phyloP scores from a whole-genome alignment of 2,113 vertebrate genomes.

The Lepidothrix coronata region DNA sequence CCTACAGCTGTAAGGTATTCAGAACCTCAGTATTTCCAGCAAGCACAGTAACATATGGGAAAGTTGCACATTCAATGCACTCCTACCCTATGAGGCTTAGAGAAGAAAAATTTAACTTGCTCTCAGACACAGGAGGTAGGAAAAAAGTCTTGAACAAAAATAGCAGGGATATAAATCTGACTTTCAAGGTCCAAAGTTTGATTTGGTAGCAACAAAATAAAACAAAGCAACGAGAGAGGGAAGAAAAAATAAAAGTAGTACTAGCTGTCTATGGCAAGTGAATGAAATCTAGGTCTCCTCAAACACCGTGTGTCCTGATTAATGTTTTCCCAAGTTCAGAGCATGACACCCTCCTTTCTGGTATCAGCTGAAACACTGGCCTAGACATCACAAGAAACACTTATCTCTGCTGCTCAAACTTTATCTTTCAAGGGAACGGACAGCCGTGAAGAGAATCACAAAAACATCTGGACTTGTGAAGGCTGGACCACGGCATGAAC shows the following conservation, averaged over 20 bases:
- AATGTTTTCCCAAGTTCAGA: neutral
- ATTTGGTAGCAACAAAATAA: conserved; percentile 18
- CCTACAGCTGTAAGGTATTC: neutral
- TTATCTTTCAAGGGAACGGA: neutral
- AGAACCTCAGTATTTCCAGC: neutral
- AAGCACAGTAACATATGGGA: neutral
- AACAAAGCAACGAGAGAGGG: neutral
- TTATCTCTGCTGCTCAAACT: neutral
- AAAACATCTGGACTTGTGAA: neutral
- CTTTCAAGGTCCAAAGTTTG: neutral
- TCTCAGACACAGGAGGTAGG: neutral
- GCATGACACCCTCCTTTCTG: neutral
- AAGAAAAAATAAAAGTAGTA: neutral
- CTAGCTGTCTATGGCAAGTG: neutral
- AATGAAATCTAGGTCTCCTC: neutral
- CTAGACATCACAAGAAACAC: neutral
- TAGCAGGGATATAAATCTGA: conserved; percentile 25
- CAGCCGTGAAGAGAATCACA: neutral
- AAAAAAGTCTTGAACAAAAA: conserved; percentile 25
- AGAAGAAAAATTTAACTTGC: neutral
- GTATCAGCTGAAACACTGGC: neutral
- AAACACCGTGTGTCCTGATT: neutral
- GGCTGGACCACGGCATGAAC: neutral
- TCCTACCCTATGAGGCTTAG: neutral
- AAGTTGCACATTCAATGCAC: neutral